These are phyloP conservation scores for Pyrgilauda ruficollis DNA, from an alignment of 2,113 vertebrate genomes.

Conservation along the genomic window DNA sequence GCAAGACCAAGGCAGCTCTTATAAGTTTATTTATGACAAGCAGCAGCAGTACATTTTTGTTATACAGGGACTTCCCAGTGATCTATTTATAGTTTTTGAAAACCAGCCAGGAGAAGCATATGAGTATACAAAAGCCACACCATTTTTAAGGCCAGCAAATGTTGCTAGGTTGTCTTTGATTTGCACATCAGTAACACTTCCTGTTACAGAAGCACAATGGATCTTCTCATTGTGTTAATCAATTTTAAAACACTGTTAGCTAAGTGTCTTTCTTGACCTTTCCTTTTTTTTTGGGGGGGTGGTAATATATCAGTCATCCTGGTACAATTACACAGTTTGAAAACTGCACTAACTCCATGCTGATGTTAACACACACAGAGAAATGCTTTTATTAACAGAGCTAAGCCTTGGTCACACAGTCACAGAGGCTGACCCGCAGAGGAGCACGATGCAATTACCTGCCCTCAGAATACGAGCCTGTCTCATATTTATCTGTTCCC, in stretches of 20 bases:
- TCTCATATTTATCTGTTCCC: not conserved
- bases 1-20: not conserved
- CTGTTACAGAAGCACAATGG: not conserved
- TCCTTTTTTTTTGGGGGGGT: not conserved
- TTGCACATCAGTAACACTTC: not conserved
- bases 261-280: conserved; percentile 9
- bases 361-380: not conserved
- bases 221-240: not conserved
- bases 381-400: not conserved
- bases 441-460: not conserved
- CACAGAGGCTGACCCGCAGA: not conserved
- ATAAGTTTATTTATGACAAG: conserved; percentile 24
- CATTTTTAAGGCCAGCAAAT: conserved; percentile 52
- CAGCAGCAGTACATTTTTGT: conserved; percentile 27
- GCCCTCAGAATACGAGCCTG: not conserved
- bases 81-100: conserved; percentile 61
- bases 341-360: not conserved
- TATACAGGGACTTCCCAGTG: conserved; percentile 41
- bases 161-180: conserved; percentile 43
- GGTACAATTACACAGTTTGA: conserved; percentile 16
- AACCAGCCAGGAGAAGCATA: conserved; percentile 31
- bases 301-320: not conserved
- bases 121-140: conserved; percentile 32
- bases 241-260: not conserved
- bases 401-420: not conserved